Evolutionary conservation across 2,888 invertebrate genomes (phyloP).

Genomic region (Drosophila gaucha): DNA sequence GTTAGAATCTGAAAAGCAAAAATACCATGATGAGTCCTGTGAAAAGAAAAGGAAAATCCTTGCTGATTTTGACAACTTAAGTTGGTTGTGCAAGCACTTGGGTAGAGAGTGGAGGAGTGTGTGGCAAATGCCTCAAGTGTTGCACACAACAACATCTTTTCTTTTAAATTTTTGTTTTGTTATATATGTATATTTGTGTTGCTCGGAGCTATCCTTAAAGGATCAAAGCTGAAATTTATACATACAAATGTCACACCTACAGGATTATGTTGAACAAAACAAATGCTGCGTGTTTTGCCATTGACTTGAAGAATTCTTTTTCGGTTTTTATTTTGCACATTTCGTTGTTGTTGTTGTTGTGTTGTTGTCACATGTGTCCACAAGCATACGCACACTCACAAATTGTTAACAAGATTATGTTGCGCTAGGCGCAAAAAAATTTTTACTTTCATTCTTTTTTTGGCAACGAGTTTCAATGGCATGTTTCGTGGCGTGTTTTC

Average conservation of each 20-base stretch:
- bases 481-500: constrained; percentile 67
- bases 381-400: constrained; percentile 40
- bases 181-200: constrained; percentile 18
- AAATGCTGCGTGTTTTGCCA: constrained; percentile 58
- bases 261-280: constrained; percentile 68
- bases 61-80: constrained; percentile 78
- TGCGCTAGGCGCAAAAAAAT: constrained; percentile 41
- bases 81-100: constrained; percentile 46
- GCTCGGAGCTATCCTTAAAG: constrained; percentile 69
- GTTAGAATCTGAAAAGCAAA: constrained; percentile 62
- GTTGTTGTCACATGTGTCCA: constrained; percentile 62
- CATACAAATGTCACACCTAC: constrained; percentile 77
- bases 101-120: constrained; percentile 1
- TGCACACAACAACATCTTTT: constrained; percentile 36
- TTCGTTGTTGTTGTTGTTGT: constrained; percentile 18
- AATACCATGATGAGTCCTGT: constrained; percentile 40
- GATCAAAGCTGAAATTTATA: constrained; percentile 80
- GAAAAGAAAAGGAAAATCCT: constrained; percentile 34
- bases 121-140: constrained; percentile 50
- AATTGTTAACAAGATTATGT: constrained; percentile 77
- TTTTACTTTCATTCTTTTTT: constrained; percentile 54
- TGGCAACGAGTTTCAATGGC: constrained; percentile 69
- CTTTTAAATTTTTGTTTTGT: constrained; percentile 21
- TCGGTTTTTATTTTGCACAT: constrained; percentile 19
- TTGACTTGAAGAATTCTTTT: constrained; percentile 64